Evolutionary conservation across 1,140 invertebrate genomes (phyloP).

Genomic region (Atta colombica): DNA sequence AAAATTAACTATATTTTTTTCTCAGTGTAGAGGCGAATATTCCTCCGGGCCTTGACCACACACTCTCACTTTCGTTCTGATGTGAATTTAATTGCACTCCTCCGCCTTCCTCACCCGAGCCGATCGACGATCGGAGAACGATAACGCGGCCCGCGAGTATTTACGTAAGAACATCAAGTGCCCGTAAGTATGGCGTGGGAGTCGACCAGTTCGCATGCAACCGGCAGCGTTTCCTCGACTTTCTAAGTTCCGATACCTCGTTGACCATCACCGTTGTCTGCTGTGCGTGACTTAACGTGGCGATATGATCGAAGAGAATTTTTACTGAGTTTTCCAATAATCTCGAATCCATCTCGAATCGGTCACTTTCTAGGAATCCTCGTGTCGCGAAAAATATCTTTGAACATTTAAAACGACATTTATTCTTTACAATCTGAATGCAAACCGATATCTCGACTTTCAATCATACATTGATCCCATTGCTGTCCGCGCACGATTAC

Average conservation of each 20-base stretch:
- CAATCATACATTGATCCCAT: neutral
- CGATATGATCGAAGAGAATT: neutral
- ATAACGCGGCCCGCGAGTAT: constrained; percentile 48
- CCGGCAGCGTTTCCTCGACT: constrained; percentile 54
- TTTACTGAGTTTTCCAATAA: neutral
- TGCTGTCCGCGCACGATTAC: constrained; percentile 21
- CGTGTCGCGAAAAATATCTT: neutral
- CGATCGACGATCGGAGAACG: constrained; percentile 40
- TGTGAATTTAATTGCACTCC: constrained; percentile 61
- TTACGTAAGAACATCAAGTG: constrained; percentile 59
- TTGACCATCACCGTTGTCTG: constrained; percentile 35
- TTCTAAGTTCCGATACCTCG: constrained; percentile 57
- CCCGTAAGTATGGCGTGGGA: constrained; percentile 58
- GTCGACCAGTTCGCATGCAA: constrained; percentile 59
- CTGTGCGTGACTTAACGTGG: constrained; percentile 8
- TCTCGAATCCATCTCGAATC: neutral
- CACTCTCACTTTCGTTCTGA: constrained; percentile 75
- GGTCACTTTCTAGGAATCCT: neutral
- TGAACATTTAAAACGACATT: neutral
- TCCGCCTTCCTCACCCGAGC: neutral
- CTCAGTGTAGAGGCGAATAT: neutral
- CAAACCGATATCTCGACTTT: neutral
- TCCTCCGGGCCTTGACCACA: constrained; percentile 73
- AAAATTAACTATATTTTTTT: too few species aligned
- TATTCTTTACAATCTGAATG: neutral